Base-by-base conservation (phyloP, 1,140 invertebrate species). In the Wiebesia pumilae region DNA sequence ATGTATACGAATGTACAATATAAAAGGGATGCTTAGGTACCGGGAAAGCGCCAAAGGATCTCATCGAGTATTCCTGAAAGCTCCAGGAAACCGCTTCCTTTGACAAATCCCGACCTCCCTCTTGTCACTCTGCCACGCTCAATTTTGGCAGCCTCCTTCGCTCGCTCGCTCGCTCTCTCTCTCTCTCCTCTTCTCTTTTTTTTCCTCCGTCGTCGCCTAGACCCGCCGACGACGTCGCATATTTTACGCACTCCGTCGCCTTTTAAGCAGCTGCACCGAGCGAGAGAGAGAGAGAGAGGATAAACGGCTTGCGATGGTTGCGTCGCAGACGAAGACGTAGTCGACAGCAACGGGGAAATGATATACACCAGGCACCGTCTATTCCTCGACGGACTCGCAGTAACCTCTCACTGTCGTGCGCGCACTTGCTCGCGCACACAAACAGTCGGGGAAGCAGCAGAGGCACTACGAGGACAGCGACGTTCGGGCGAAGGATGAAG, bases 201-300 rank as follows among this genome's bases (percentile, higher is more conserved):
- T 80, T 67, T 47, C 14, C 38, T 82, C 47, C 6, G 81, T 30
- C n/a, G n/a, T 82, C 81, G 80, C 30, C 69, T 83, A 75, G 71
- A 58, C 33, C 69, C 69, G 81, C 33, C 43, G 81, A 75, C 47
- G 81, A 75, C 69, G 81, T 83, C 81, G 81, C 81, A 82, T 82
- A 82, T 73, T 82, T 83, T 62, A 16, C 35, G 83, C 58, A 58
- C 58, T 84, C 43, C 73, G 73, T 83, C 54, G 81, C 43, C n/a
- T 75, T 62, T 75, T 73, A 30, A 43, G 81, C 81, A 71, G 24
- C 43, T 71, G 81, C 81, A 35, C 14, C 40, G 54, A 51, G 16
- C n/a, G 30, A 78, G 43, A 65, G 58, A 79, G 40, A 69, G 65
- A 65, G 78, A 81, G 38, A 81, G 54, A 81, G 78, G 30, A 35